phyloP scores from a whole-genome alignment of 2,797 vertebrate species.

The Serranus cabrilla region DNA sequence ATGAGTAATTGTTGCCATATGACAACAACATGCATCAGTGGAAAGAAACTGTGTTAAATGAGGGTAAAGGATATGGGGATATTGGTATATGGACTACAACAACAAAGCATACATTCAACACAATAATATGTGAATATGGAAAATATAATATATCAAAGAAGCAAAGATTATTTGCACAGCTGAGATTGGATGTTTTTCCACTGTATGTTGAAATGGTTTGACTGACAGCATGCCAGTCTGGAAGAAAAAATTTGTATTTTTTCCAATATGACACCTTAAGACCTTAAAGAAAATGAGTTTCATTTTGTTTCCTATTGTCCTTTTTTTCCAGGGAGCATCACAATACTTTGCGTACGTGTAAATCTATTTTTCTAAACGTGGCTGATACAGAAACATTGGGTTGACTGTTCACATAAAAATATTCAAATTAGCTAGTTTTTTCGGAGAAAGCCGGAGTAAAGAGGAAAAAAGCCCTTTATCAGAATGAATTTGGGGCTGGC shows the following conservation, averaged over 20 bases:
- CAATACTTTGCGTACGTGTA: not conserved
- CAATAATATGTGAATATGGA: not conserved
- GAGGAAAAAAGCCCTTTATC: no score
- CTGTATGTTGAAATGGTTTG: not conserved
- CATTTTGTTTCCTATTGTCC: not conserved
- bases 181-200: not conserved
- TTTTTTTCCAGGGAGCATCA: not conserved
- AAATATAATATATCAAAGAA: not conserved
- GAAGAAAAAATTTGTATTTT: not conserved
- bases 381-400: not conserved
- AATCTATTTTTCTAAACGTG: not conserved
- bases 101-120: not conserved
- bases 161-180: not conserved
- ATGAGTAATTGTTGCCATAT: no score
- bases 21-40: not conserved
- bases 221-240: not conserved
- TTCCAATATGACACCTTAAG: not conserved
- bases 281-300: constrained; percentile 8
- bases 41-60: not conserved
- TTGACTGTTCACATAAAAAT: not conserved
- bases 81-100: not conserved
- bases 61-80: not conserved
- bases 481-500: not conserved
- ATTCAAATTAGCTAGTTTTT: not conserved
- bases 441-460: not conserved